phyloP scores from a whole-genome alignment of 2,797 vertebrate species.

The Gephyroberyx darwinii region DNA sequence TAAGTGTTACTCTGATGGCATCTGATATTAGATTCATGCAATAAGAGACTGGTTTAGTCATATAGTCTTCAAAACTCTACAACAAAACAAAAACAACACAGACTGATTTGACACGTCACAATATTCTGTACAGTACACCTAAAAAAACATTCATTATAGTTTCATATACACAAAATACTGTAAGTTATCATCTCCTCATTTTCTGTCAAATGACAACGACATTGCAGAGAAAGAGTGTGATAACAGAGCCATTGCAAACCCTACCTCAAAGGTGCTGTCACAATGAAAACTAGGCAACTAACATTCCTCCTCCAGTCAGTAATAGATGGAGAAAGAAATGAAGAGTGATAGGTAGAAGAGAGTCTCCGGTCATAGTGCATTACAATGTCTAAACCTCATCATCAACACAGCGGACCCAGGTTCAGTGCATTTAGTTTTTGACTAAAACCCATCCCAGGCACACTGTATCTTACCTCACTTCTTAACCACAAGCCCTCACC shows the following conservation, averaged over 20 bases:
- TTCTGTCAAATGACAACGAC: conserved; percentile 23
- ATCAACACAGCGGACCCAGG: conserved; percentile 50
- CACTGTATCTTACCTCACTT: conserved; percentile 12
- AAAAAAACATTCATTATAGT: conserved; percentile 31
- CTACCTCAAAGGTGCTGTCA: conserved; percentile 52
- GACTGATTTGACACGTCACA: conserved; percentile 53
- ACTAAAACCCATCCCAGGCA: conserved; percentile 36
- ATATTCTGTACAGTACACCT: conserved; percentile 66
- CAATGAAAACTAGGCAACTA: conserved; percentile 33
- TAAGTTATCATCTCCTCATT: conserved; percentile 46
- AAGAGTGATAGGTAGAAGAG: conserved; percentile 44
- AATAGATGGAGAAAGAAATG: conserved; percentile 40
- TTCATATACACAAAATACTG: conserved; percentile 63
- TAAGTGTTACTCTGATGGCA: conserved; percentile 35
- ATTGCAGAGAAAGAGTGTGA: conserved; percentile 28
- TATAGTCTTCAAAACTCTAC: conserved; percentile 14
- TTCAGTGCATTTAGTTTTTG: conserved; percentile 68
- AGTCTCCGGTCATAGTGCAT: conserved; percentile 63
- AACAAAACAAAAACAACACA: conserved; percentile 42
- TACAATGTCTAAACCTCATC: conserved; percentile 44
- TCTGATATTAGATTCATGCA: conserved; percentile 66
- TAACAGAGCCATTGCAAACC: conserved; percentile 36
- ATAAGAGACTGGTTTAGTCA: conserved; percentile 46
- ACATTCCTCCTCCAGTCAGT: conserved; percentile 27
- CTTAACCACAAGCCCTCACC: conserved; percentile 43